Evolutionary conservation across 2,888 invertebrate species (phyloP), one percentile per base, ranked within the genome.

Genomic region (Pseudococcus viburni): DNA sequence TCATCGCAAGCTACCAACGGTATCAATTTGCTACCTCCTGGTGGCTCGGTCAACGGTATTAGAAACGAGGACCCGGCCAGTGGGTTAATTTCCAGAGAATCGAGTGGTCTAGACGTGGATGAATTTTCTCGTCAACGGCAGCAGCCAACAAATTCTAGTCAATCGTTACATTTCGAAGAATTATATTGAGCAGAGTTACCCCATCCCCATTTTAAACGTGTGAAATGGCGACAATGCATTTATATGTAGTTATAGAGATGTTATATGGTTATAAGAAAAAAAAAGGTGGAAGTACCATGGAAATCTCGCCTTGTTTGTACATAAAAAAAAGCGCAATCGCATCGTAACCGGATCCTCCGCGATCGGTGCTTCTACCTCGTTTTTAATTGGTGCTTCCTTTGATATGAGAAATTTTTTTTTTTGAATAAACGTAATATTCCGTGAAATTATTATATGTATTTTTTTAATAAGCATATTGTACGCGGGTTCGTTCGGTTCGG

Each of bases 1-100:
- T 94, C 94, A 51, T 91, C 91, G 22, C 91, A 91, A 88, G 51
- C 88, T 77, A 89, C 88, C 12, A 88, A 88, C 15, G 87, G 89
- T 0, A 89, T 88, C 55, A 88, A 15, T 39, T 46, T 88, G 22
- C 17, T 88, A 11, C 88, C 88, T 11, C 80, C 80, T 12, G 33
- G 83, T 12, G 68, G 64, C 19, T 26, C 86, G 11, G 15, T 59
- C 8, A 86, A 86, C 22, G 86, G 64, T 15, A 19, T 46, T 1
- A 59, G 86, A 8, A 68, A 22, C 68, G 64, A 46, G 7, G 68
- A 64, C 7, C 9, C 88, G 4, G 17, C n/a, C 19, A 39, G 55
- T 17, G 48, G 51, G 8, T 42, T 80, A 12, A 88, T 80, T 11
- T 55, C 88, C 33, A 42, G 80, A 42, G 80, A 88, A 11, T 15